Conservation (phyloP, 1,140 invertebrate species). For the Drosophila jambulina region DNA sequence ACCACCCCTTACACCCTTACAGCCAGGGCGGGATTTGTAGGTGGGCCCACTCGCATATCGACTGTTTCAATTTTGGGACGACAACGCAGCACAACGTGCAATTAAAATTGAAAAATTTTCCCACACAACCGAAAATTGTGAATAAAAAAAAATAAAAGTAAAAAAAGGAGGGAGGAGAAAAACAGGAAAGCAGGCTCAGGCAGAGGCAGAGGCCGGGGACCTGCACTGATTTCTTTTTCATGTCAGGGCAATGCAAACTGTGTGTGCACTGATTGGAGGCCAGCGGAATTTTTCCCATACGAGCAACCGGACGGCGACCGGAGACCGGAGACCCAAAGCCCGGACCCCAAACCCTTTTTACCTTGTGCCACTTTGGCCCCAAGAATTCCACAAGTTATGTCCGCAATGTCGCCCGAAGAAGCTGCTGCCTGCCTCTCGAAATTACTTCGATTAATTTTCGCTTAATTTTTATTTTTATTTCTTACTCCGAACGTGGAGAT, state of each 20-base stretch:
- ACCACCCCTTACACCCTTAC: slow-evolving; percentile 14
- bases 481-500: slow-evolving; percentile 67
- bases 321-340: slow-evolving; percentile 7
- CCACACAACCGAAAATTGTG: slow-evolving; percentile 73
- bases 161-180: neutral
- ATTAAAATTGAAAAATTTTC: slow-evolving; percentile 84
- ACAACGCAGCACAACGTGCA: slow-evolving; percentile 59
- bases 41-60: slow-evolving; percentile 39
- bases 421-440: slow-evolving; percentile 34
- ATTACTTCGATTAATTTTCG: slow-evolving; percentile 83
- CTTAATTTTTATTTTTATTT: slow-evolving; percentile 84
- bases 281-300: slow-evolving; percentile 81
- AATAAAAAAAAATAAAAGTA: slow-evolving; percentile 16
- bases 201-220: neutral
- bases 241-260: slow-evolving; percentile 78
- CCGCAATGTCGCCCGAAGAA: slow-evolving; percentile 66
- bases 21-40: slow-evolving; percentile 36
- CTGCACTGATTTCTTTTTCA: slow-evolving; percentile 83
- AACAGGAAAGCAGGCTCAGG: neutral
- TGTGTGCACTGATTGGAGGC: slow-evolving; percentile 79
- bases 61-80: slow-evolving; percentile 67
- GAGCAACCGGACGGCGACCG: slow-evolving; percentile 13
- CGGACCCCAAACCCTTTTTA: slow-evolving; percentile 48
- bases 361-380: slow-evolving; percentile 79
- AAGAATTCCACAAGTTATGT: slow-evolving; percentile 76